Percentiles rank a stretch among this genome's conserved stretches.
These are phyloP conservation scores for Dasyurus viverrinus DNA, from an alignment of 2,113 vertebrate species.

Conservation along the genomic window DNA sequence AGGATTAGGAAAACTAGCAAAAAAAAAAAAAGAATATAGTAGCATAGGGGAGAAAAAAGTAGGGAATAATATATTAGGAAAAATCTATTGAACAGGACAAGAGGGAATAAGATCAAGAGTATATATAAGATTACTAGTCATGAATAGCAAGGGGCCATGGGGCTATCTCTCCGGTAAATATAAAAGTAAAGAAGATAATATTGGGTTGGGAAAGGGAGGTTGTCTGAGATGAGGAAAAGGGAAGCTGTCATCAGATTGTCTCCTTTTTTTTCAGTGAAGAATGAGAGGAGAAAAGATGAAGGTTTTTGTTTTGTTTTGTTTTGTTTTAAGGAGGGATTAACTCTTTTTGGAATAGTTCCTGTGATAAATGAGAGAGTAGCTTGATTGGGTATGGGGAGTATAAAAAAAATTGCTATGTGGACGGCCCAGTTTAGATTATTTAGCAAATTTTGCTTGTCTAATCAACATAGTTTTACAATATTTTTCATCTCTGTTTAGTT, in stretches of 20 bases:
- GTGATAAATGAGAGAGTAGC: not conserved
- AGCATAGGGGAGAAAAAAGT: not conserved
- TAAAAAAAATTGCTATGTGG: not conserved
- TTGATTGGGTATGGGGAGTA: not conserved
- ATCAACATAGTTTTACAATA: not conserved
- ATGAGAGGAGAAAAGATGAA: not conserved
- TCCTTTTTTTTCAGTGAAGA: not conserved
- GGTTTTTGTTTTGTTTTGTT: no score
- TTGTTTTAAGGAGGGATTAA: not conserved
- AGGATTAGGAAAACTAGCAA: not conserved
- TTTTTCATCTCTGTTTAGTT: not conserved
- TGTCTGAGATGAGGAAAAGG: not conserved
- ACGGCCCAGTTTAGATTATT: not conserved
- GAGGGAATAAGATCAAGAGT: not conserved
- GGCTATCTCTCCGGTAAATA: not conserved
- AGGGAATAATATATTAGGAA: not conserved
- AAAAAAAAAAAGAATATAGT: no score
- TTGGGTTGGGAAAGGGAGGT: not conserved
- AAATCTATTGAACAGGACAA: not conserved
- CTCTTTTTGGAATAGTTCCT: not conserved
- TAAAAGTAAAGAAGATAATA: not conserved
- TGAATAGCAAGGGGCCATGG: not conserved
- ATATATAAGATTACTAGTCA: rapidly evolving
- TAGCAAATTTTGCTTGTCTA: not conserved
- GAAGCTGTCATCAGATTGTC: not conserved